Percentiles rank a stretch among this genome's conserved stretches.
Evolutionary conservation across 2,888 invertebrate genomes (phyloP).

Genomic region (Rhagium mordax): DNA sequence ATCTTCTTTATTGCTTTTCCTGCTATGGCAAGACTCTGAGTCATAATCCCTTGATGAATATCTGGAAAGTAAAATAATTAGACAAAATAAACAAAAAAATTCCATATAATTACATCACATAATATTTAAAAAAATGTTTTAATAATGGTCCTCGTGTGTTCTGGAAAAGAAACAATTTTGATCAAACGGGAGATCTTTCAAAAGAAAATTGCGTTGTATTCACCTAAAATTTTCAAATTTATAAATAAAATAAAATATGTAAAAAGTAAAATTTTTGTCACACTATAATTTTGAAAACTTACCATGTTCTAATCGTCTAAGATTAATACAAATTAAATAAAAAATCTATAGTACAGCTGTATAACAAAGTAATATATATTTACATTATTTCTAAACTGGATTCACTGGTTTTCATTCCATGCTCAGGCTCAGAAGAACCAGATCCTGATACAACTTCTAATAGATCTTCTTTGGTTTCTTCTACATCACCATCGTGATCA

Average conservation of each 20-base stretch:
- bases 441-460: constrained; percentile 72
- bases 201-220: not conserved
- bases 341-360: not conserved
- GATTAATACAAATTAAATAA: too few relatives aligned
- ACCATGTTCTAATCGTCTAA: too few relatives aligned
- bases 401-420: constrained; percentile 82
- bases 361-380: constrained; percentile 57
- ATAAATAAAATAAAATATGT: not conserved
- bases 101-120: constrained; percentile 31
- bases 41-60: constrained; percentile 60
- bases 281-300: constrained; percentile 5
- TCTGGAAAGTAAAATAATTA: constrained; percentile 50
- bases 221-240: not conserved
- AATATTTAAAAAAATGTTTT: constrained; percentile 18
- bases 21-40: constrained; percentile 57
- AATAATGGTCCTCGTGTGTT: constrained; percentile 39
- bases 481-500: constrained; percentile 65
- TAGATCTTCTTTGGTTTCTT: constrained; percentile 74
- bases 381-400: constrained; percentile 84
- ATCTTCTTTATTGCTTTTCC: constrained; percentile 58
- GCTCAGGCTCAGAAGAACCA: constrained; percentile 80
- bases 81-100: not conserved
- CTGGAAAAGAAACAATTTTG: constrained; percentile 37
- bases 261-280: not conserved
- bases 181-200: not conserved